phyloP scores from a whole-genome alignment of 2,113 vertebrate species.

The Heterotis niloticus region DNA sequence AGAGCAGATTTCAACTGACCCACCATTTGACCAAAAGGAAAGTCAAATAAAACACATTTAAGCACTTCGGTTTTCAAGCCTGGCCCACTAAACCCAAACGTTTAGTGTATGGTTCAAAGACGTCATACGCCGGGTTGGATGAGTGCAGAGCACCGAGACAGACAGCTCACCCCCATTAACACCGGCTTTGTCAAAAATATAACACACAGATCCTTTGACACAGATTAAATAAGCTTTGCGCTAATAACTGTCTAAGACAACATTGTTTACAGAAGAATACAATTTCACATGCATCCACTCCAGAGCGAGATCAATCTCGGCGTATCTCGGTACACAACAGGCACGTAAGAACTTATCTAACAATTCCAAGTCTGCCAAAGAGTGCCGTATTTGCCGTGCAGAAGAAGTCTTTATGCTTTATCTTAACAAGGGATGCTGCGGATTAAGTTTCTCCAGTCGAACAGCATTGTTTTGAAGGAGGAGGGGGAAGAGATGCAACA shows the following conservation, averaged over 20 bases:
- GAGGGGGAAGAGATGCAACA: conserved; percentile 68
- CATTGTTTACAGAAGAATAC: not conserved
- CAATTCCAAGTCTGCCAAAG: not conserved
- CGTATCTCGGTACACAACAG: not conserved
- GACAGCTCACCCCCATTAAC: not conserved
- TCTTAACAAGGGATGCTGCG: conserved; percentile 58
- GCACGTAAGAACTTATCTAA: not conserved
- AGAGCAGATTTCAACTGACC: not conserved
- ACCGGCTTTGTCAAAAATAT: not conserved
- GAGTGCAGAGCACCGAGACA: not conserved
- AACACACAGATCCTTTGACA: conserved; percentile 1
- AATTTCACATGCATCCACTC: not conserved
- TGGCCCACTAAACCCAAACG: not conserved
- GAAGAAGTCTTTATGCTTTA: conserved; percentile 55
- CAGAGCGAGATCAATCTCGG: not conserved
- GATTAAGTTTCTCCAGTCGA: conserved; percentile 83
- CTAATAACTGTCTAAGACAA: not conserved
- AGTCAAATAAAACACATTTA: not conserved
- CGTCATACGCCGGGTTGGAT: not conserved
- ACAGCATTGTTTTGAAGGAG: conserved; percentile 80
- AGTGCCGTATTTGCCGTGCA: conserved; percentile 48
- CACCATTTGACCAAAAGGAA: not conserved
- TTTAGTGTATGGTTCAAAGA: not conserved
- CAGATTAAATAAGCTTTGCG: not conserved
- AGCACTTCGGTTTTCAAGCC: not conserved